Conservation (phyloP, 1,140 invertebrate species). For the Anthonomus grandis region DNA sequence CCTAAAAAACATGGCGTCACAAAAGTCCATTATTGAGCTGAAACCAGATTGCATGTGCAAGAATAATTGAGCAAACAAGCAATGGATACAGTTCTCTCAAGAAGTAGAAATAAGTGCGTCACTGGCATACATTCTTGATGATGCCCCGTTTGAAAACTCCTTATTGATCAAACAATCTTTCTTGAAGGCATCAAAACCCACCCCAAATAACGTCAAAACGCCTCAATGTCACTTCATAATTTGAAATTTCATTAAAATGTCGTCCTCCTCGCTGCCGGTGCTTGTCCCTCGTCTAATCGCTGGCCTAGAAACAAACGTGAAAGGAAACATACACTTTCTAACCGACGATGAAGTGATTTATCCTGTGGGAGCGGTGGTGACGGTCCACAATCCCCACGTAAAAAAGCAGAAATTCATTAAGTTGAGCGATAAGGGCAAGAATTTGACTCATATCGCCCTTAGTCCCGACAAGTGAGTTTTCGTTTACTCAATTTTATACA, state of each 20-base stretch:
- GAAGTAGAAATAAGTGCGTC: too few species aligned
- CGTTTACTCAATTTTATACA: background rate
- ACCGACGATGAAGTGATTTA: slow-evolving; percentile 66
- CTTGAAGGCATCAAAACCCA: too few species aligned
- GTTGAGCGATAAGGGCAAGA: slow-evolving; percentile 54
- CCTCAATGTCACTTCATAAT: too few species aligned
- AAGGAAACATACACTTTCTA: slow-evolving; percentile 62
- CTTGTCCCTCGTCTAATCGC: slow-evolving; percentile 56
- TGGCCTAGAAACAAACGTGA: slow-evolving; percentile 57
- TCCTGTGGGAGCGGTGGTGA: slow-evolving; percentile 62
- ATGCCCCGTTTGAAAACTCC: too few species aligned
- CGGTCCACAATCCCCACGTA: slow-evolving; percentile 60
- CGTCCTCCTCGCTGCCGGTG: slow-evolving; percentile 29
- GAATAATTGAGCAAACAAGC: too few species aligned
- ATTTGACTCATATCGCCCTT: slow-evolving; percentile 57
- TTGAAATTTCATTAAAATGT: slow-evolving; percentile 2
- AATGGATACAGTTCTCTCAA: too few species aligned
- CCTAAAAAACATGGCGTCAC: too few species aligned
- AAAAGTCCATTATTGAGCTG: too few species aligned
- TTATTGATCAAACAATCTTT: too few species aligned
- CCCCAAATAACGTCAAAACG: too few species aligned
- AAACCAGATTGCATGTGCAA: too few species aligned
- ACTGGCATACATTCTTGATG: too few species aligned
- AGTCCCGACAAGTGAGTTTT: slow-evolving; percentile 63
- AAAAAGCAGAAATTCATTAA: slow-evolving; percentile 57